phyloP scores from a whole-genome alignment of 2,797 vertebrate species.

The Hozukius guyotensis region DNA sequence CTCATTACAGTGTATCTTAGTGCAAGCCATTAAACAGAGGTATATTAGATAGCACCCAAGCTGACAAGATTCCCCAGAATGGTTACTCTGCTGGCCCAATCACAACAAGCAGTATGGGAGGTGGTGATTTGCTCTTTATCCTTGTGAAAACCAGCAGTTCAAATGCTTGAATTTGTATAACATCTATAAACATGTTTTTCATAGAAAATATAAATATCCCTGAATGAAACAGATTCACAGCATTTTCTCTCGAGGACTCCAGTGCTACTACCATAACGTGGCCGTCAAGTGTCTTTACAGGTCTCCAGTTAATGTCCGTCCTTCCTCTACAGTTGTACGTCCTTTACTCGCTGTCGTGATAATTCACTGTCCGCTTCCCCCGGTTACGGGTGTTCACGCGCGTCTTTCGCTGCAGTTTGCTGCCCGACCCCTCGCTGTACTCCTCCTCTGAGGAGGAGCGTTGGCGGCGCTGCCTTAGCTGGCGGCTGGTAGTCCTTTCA shows the following conservation, averaged over 20 bases:
- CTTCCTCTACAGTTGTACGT: constrained; percentile 5
- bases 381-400: constrained; percentile 83
- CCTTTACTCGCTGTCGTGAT: constrained; percentile 85
- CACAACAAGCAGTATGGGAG: constrained; percentile 77
- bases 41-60: constrained; percentile 89
- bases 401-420: constrained; percentile 46
- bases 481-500: constrained; percentile 49
- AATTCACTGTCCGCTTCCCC: constrained; percentile 80
- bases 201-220: constrained; percentile 98
- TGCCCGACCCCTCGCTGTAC: constrained; percentile 66
- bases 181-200: constrained; percentile 86
- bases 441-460: constrained; percentile 57
- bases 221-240: constrained; percentile 93
- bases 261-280: constrained; percentile 85
- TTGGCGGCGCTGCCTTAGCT: constrained; percentile 45
- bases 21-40: constrained; percentile 89
- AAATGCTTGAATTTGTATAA: constrained; percentile 87
- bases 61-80: constrained; percentile 77
- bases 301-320: constrained; percentile 75
- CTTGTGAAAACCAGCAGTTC: constrained; percentile 87
- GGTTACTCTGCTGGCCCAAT: constrained; percentile 77
- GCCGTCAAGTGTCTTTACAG: constrained; percentile 79
- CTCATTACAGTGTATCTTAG: constrained; percentile 89
- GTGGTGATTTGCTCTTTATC: constrained; percentile 71
- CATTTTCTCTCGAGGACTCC: constrained; percentile 85